A percentile compares a stretch with the other conserved stretches of the same genome.
phyloP scores from a whole-genome alignment of 1,140 invertebrate genomes.

The Watersipora subatra region DNA sequence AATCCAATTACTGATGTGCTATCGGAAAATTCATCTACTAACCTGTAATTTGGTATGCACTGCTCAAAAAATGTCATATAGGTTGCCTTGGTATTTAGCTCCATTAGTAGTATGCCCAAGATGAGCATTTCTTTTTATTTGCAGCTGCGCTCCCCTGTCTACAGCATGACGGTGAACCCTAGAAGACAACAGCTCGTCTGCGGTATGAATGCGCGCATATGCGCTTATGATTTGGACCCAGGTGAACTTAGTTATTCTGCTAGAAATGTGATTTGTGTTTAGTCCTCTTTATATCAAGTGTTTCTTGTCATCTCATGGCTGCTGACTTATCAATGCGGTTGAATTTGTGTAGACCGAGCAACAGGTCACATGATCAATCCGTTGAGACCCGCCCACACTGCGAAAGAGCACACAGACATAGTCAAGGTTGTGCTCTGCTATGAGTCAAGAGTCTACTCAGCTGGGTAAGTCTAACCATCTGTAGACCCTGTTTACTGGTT shows the following conservation, averaged over 20 bases:
- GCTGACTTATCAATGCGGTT: too few species aligned
- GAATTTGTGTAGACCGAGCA: neutral
- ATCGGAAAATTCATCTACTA: too few species aligned
- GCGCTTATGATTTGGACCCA: constrained; percentile 32
- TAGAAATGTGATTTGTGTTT: too few species aligned
- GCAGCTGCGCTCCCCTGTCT: constrained; percentile 34
- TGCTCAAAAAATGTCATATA: too few species aligned
- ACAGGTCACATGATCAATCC: constrained; percentile 28
- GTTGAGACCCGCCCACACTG: constrained; percentile 18
- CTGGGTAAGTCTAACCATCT: constrained; percentile 29
- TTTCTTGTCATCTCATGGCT: too few species aligned
- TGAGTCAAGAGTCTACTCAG: constrained; percentile 35
- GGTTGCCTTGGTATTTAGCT: too few species aligned
- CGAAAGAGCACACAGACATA: constrained; percentile 37
- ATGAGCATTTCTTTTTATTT: too few species aligned
- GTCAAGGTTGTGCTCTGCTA: constrained; percentile 32
- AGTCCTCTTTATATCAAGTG: too few species aligned
- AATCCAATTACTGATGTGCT: too few species aligned
- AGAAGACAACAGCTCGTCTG: constrained; percentile 30
- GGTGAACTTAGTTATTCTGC: constrained; percentile 18
- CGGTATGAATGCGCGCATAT: constrained; percentile 30
- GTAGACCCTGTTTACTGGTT: neutral
- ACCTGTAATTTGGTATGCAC: too few species aligned
- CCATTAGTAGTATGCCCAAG: too few species aligned
- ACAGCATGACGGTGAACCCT: constrained; percentile 35